phyloP scores from a whole-genome alignment of 23 tunicate genomes.

The Halocynthia roretzi region DNA sequence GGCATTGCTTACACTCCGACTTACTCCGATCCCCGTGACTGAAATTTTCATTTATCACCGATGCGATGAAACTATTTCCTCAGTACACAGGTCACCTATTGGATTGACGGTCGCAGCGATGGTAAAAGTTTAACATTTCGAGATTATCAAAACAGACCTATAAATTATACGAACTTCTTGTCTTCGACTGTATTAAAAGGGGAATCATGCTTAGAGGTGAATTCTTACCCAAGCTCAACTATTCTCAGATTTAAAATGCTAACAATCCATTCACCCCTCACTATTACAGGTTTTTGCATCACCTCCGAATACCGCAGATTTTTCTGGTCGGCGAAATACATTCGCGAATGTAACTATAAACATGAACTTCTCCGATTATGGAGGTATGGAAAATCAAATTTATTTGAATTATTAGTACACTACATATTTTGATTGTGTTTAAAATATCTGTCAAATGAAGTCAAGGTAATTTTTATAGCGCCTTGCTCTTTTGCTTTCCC shows the following conservation, averaged over 20 bases:
- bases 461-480: too few relatives aligned
- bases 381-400: background rate
- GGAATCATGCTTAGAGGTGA: slow-evolving; percentile 17
- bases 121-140: background rate
- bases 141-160: background rate
- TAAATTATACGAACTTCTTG: slow-evolving; percentile 13
- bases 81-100: background rate
- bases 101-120: slow-evolving; percentile 22
- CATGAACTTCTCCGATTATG: background rate
- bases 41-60: background rate
- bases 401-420: background rate
- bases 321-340: background rate
- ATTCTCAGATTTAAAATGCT: background rate
- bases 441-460: too few relatives aligned
- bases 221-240: background rate
- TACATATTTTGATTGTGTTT: too few relatives aligned
- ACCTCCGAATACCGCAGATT: background rate
- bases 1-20: background rate
- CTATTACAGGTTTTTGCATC: background rate
- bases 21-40: background rate
- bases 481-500: too few relatives aligned
- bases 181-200: slow-evolving; percentile 8
- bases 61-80: background rate
- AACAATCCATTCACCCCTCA: background rate
- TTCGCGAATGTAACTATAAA: background rate